Percentiles rank a stretch among this genome's conserved stretches.
These are phyloP conservation scores for Carcharodon carcharias DNA, from an alignment of 2,797 vertebrate species.

Conservation along the genomic window DNA sequence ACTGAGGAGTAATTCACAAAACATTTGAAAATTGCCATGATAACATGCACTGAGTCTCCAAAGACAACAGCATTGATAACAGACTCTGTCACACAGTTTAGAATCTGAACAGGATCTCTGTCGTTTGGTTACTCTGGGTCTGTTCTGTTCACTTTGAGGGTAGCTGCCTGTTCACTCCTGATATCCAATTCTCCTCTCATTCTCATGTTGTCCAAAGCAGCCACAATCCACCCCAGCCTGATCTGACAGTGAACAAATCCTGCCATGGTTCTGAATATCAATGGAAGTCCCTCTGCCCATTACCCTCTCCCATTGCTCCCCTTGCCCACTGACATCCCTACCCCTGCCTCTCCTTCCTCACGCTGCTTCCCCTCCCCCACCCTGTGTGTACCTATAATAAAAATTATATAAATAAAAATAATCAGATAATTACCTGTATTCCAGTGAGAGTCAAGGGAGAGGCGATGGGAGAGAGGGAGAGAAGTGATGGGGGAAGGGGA, in stretches of 20 bases:
- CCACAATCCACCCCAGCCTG: no score
- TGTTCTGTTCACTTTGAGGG: not conserved
- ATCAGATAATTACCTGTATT: no score
- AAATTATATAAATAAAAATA: no score
- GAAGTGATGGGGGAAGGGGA: not conserved
- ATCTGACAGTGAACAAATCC: not conserved
- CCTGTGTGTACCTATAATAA: not conserved
- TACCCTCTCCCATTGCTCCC: not conserved
- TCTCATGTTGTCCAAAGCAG: not conserved
- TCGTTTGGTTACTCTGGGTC: not conserved
- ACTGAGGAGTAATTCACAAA: constrained; percentile 14
- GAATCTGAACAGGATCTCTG: not conserved
- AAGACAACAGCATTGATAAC: not conserved
- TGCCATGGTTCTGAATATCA: not conserved
- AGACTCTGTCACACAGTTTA: not conserved
- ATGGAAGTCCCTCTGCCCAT: not conserved
- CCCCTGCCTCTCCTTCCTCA: no score
- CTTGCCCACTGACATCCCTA: no score
- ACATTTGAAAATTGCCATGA: not conserved
- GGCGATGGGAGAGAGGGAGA: not conserved
- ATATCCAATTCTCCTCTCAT: not conserved
- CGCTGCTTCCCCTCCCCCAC: not conserved
- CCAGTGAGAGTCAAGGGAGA: no score
- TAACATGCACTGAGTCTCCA: not conserved
- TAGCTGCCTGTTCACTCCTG: not conserved